Percentiles rank a stretch among this genome's conserved stretches.
phyloP scores from a whole-genome alignment of 2,888 invertebrate species.

The Nomada ferruginata region DNA sequence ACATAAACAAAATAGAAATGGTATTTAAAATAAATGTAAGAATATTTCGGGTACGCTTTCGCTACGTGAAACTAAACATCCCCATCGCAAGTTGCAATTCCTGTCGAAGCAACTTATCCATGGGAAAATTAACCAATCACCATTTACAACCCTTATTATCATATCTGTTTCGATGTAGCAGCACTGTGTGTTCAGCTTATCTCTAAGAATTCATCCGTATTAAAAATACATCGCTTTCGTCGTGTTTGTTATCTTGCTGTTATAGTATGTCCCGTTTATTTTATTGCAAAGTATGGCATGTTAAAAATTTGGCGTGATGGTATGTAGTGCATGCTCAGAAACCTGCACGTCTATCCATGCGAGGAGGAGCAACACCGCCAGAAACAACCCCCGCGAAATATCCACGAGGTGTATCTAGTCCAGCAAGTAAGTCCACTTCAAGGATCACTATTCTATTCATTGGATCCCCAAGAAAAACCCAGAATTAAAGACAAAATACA shows the following conservation, averaged over 20 bases:
- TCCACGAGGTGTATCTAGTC: constrained; percentile 72
- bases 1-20: too few relatives aligned
- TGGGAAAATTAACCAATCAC: neutral
- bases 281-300: constrained; percentile 55
- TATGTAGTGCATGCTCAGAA: constrained; percentile 81
- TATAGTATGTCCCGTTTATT: constrained; percentile 5
- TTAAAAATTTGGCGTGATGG: constrained; percentile 75
- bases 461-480: neutral
- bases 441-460: constrained; percentile 23
- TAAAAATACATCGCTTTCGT: too few relatives aligned
- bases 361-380: constrained; percentile 73
- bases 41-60: neutral
- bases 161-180: neutral
- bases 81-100: neutral
- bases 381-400: constrained; percentile 75
- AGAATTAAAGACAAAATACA: neutral
- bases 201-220: too few relatives aligned
- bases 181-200: neutral
- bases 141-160: neutral
- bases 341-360: constrained; percentile 75
- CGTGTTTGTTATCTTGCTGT: neutral
- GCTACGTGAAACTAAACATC: neutral
- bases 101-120: constrained; percentile 23
- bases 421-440: constrained; percentile 79
- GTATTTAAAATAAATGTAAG: too few relatives aligned